phyloP scores from a whole-genome alignment of 2,888 invertebrate species.

The Cheilosia vernalis region DNA sequence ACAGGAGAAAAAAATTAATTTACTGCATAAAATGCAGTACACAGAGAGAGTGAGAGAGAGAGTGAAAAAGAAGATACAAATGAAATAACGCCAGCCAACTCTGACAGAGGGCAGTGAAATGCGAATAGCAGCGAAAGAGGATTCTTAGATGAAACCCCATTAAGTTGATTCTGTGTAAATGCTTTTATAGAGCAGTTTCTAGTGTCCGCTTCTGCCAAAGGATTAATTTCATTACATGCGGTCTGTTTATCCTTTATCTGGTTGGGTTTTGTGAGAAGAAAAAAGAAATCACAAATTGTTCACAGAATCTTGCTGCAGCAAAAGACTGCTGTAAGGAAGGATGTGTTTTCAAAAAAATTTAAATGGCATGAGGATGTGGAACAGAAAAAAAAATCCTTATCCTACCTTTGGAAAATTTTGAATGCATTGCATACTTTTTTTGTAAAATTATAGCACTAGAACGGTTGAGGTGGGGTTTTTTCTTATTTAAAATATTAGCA shows the following conservation, averaged over 20 bases:
- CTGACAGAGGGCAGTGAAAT: constrained; percentile 46
- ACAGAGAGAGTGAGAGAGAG: not conserved
- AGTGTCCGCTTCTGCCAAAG: constrained; percentile 60
- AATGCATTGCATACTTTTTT: constrained; percentile 13
- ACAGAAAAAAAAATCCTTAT: not conserved
- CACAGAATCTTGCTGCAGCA: constrained; percentile 1
- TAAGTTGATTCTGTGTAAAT: constrained; percentile 72
- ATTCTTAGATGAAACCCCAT: constrained; percentile 70
- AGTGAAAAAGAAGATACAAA: not conserved
- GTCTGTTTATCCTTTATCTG: constrained; percentile 71
- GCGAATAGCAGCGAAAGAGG: constrained; percentile 65
- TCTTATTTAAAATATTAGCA: too few relatives aligned
- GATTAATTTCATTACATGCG: constrained; percentile 73
- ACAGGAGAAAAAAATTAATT: constrained; percentile 58
- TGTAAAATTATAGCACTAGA: not conserved
- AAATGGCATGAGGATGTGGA: not conserved
- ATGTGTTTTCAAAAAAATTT: not conserved
- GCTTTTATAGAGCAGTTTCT: constrained; percentile 56
- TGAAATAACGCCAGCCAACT: constrained; percentile 13
- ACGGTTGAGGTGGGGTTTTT: not conserved
- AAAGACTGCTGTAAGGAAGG: not conserved
- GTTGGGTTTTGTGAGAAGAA: constrained; percentile 15
- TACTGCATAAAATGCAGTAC: constrained; percentile 65
- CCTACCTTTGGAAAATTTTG: constrained; percentile 7
- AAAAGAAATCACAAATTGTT: constrained; percentile 1